These are phyloP conservation scores for Allophyes oxyacanthae DNA, from an alignment of 2,888 invertebrate species.

Conservation along the genomic window DNA sequence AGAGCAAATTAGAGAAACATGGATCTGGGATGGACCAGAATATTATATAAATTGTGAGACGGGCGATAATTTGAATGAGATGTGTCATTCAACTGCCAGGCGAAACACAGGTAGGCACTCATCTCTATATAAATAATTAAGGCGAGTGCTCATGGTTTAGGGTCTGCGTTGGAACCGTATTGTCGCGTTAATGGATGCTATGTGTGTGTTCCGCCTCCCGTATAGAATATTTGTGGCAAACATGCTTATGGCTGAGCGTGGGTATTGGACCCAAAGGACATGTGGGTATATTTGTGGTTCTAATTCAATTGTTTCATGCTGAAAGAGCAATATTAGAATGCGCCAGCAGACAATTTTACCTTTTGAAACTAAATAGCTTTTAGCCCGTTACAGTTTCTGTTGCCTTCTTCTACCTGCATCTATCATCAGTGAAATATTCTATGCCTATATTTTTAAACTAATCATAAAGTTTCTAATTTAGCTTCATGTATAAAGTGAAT, in stretches of 20 bases:
- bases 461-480: no score
- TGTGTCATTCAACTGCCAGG: conserved; percentile 68
- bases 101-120: conserved; percentile 64
- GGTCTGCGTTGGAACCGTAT: conserved; percentile 26
- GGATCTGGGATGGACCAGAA: conserved; percentile 18
- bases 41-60: conserved; percentile 27
- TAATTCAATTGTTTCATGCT: conserved; percentile 35
- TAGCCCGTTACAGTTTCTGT: conserved; percentile 3
- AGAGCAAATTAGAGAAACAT: conserved; percentile 15
- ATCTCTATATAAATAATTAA: conserved; percentile 68
- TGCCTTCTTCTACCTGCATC: no score
- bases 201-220: conserved; percentile 37
- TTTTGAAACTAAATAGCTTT: conserved; percentile 16
- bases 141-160: conserved; percentile 35
- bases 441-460: no score
- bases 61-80: conserved; percentile 53
- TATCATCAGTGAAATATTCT: no score
- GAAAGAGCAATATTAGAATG: conserved; percentile 17
- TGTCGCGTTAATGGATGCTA: conserved; percentile 46
- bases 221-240: conserved; percentile 37
- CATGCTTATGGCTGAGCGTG: conserved; percentile 9
- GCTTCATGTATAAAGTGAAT: no score
- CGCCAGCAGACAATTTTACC: background rate
- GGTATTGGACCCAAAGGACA: conserved; percentile 21
- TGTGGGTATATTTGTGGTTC: conserved; percentile 17